phyloP scores from a whole-genome alignment of 2,888 invertebrate genomes.

The Cosmopolites sordidus region DNA sequence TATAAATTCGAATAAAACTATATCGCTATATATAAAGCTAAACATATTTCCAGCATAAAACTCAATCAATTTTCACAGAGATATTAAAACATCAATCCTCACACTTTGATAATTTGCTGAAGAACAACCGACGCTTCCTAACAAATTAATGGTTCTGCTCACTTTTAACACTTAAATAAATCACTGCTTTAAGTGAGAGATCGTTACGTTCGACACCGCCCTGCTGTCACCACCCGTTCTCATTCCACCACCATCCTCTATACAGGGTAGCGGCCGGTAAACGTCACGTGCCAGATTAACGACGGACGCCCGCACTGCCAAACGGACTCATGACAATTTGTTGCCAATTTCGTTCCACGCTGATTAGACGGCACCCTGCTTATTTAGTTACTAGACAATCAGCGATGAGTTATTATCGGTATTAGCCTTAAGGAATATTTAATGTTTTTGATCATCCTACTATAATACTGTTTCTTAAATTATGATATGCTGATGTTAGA shows the following conservation, averaged over 20 bases:
- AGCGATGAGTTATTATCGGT: too few relatives aligned
- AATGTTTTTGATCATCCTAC: too few relatives aligned
- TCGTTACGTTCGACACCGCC: slow-evolving; percentile 16
- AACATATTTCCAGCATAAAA: too few relatives aligned
- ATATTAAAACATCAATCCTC: not conserved
- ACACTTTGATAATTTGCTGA: not conserved
- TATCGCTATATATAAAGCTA: too few relatives aligned
- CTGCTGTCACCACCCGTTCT: not conserved
- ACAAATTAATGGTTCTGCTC: slow-evolving; percentile 15
- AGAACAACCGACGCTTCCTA: not conserved
- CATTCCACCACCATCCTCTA: slow-evolving; percentile 5
- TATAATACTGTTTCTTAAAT: too few relatives aligned
- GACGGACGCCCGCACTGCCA: slow-evolving; percentile 6
- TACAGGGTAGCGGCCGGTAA: slow-evolving; percentile 9
- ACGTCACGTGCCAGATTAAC: slow-evolving; percentile 12
- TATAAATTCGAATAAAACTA: too few relatives aligned
- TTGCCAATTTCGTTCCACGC: slow-evolving; percentile 20
- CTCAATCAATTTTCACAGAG: too few relatives aligned
- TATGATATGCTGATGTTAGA: too few relatives aligned
- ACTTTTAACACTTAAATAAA: slow-evolving; percentile 18
- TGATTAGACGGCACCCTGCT: slow-evolving; percentile 6
- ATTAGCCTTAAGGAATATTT: too few relatives aligned
- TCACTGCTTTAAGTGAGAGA: slow-evolving; percentile 15
- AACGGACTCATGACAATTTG: slow-evolving; percentile 19
- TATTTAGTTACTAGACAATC: too few relatives aligned